These are phyloP conservation scores for Eurosta solidaginis DNA, from an alignment of 1,140 invertebrate species.

Conservation along the genomic window DNA sequence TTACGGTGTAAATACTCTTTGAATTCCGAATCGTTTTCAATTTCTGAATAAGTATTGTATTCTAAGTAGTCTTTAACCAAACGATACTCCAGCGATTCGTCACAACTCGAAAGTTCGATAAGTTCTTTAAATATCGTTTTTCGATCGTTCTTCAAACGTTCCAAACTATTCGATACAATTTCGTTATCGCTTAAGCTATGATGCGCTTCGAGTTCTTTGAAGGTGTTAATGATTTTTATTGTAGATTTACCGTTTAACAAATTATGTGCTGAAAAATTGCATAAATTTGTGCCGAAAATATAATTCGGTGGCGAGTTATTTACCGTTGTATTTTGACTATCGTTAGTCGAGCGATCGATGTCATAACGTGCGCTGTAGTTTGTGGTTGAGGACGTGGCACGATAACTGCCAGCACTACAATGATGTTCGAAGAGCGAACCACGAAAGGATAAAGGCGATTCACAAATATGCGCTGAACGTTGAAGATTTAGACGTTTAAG, in stretches of 20 bases:
- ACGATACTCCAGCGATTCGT: constrained; percentile 49
- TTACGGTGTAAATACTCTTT: constrained; percentile 52
- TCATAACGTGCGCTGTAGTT: constrained; percentile 33
- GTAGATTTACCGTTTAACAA: constrained; percentile 49
- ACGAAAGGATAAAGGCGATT: constrained; percentile 53
- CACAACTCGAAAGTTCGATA: constrained; percentile 50
- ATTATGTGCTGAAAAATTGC: constrained; percentile 46
- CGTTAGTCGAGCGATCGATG: constrained; percentile 31
- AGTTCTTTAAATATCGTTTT: constrained; percentile 51
- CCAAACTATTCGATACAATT: constrained; percentile 38
- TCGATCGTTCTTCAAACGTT: constrained; percentile 45
- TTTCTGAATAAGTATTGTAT: constrained; percentile 51
- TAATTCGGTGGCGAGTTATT: constrained; percentile 35
- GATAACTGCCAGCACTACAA: not conserved
- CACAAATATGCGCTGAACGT: constrained; percentile 30
- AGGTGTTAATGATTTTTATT: constrained; percentile 44
- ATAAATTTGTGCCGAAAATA: constrained; percentile 48
- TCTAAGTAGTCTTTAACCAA: constrained; percentile 52
- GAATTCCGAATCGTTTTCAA: constrained; percentile 51
- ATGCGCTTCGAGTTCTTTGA: constrained; percentile 42
- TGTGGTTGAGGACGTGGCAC: not conserved
- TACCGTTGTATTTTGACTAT: not conserved
- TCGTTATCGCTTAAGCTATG: not conserved
- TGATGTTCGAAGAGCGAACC: constrained; percentile 47
- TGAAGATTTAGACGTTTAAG: constrained; percentile 36